Conservation (phyloP, 1,140 invertebrate genomes). For the Neodiprion lecontei region DNA sequence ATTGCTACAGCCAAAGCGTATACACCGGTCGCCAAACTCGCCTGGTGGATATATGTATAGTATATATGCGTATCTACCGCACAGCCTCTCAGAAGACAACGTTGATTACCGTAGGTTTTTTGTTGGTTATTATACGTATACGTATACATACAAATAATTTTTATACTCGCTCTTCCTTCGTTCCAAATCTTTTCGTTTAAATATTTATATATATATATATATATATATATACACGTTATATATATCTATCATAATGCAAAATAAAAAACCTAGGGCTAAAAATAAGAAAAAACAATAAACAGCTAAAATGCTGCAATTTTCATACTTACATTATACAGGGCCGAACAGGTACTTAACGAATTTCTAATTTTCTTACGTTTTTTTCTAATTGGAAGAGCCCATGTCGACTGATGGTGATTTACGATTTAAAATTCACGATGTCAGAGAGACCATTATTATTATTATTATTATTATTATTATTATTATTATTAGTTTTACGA, state of each 20-base stretch:
- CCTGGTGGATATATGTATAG: not conserved
- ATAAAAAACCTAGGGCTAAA: not conserved
- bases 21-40: constrained; percentile 9
- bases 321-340: not conserved
- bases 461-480: no score
- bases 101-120: not conserved
- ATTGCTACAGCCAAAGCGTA: constrained; percentile 57
- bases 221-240: no score
- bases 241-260: no score
- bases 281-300: not conserved
- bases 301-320: no score
- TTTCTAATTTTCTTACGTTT: not conserved
- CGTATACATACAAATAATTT: not conserved
- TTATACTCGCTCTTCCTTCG: constrained; percentile 1
- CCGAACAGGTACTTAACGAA: not conserved
- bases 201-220: not conserved
- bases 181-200: not conserved
- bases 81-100: not conserved
- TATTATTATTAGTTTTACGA: no score
- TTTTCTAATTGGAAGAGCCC: not conserved
- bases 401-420: no score
- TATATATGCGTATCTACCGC: not conserved
- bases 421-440: no score
- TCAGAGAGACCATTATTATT: no score
- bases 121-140: not conserved